Percentiles rank a stretch among this genome's conserved stretches.
Evolutionary conservation across 2,888 invertebrate species (phyloP).

Genomic region (Chymomyza procnemis): DNA sequence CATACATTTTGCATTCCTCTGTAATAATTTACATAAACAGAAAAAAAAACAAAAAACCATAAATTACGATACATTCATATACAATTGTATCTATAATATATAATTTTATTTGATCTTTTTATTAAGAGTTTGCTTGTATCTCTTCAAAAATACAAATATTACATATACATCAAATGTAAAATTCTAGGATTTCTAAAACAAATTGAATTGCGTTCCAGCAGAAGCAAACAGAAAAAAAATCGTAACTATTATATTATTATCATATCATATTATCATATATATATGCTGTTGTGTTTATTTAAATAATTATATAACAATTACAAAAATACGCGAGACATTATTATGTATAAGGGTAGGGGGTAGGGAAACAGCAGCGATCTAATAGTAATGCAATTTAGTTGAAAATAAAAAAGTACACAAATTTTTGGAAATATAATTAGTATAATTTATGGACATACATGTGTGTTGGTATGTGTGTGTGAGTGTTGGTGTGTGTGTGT

Average conservation of each 20-base stretch:
- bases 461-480: slow-evolving; percentile 13
- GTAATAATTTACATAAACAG: too few species aligned
- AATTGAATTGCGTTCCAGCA: background rate
- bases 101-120: background rate
- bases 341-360: background rate
- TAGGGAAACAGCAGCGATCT: background rate
- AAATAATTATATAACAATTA: slow-evolving; percentile 58
- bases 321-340: slow-evolving; percentile 13
- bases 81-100: background rate
- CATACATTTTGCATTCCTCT: too few species aligned
- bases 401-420: background rate
- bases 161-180: background rate
- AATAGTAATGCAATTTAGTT: background rate
- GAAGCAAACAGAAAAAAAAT: background rate
- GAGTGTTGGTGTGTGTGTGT: background rate
- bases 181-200: background rate
- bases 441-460: slow-evolving; percentile 28
- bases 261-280: slow-evolving; percentile 12
- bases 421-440: slow-evolving; percentile 10
- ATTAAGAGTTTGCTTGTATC: slow-evolving; percentile 26
- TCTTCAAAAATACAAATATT: slow-evolving; percentile 45
- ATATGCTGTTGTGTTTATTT: slow-evolving; percentile 28
- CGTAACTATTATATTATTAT: background rate
- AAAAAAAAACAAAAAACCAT: too few species aligned
- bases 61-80: background rate